phyloP scores from a whole-genome alignment of 2,113 vertebrate species.

The Mobula birostris region DNA sequence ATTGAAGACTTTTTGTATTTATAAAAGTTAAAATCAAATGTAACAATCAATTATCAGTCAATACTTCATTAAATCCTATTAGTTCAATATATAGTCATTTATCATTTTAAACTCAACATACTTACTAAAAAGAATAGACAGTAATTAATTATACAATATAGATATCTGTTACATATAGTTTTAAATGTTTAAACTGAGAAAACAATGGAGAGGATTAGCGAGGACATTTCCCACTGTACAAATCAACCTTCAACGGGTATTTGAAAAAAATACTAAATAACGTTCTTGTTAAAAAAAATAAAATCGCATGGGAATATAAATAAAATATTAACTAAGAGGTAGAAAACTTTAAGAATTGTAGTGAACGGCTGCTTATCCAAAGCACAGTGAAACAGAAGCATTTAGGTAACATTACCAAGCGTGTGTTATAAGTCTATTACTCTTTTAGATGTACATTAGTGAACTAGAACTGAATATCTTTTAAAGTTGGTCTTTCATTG shows the following conservation, averaged over 20 bases:
- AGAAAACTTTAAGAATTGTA: background rate
- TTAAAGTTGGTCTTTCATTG: too few relatives aligned
- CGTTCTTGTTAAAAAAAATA: background rate
- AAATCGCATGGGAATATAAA: background rate
- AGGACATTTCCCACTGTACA: background rate
- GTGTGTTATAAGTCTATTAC: too few relatives aligned
- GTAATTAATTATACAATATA: background rate
- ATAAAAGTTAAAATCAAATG: background rate
- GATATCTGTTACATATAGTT: background rate
- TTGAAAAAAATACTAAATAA: background rate
- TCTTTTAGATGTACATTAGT: too few relatives aligned
- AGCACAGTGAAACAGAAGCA: too few relatives aligned
- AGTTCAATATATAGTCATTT: background rate
- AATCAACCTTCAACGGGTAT: background rate
- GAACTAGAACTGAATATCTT: too few relatives aligned
- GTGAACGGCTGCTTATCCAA: too few relatives aligned
- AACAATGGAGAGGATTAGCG: background rate
- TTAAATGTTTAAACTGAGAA: background rate
- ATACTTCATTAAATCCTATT: background rate
- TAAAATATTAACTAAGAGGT: background rate
- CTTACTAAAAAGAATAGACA: background rate
- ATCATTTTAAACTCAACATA: background rate
- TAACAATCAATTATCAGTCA: background rate
- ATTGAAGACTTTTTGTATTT: background rate
- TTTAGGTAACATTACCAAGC: too few relatives aligned